A percentile compares a stretch with the other conserved stretches of the same genome.
Evolutionary conservation across 1,140 invertebrate species (phyloP).

Genomic region (Aphelenchoides avenae): DNA sequence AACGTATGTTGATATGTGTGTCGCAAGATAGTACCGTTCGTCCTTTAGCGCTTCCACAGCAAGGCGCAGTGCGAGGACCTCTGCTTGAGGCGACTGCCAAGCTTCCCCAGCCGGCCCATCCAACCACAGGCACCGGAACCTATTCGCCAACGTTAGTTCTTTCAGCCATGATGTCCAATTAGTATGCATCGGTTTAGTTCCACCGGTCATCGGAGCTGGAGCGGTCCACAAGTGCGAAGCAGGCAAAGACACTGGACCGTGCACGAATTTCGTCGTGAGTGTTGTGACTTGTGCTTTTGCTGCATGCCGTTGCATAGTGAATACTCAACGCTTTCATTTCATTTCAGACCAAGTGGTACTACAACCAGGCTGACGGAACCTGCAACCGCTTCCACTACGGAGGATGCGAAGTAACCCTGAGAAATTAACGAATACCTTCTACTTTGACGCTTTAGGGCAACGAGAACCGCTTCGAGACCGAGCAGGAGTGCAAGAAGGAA

Average conservation of each 20-base stretch:
- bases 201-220: slow-evolving; percentile 12
- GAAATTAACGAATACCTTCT: slow-evolving; percentile 63
- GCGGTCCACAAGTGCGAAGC: slow-evolving; percentile 62
- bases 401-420: slow-evolving; percentile 84
- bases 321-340: not conserved
- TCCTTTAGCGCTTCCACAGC: too few relatives aligned
- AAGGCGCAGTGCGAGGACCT: slow-evolving; percentile 73
- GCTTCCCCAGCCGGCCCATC: too few relatives aligned
- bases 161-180: too few relatives aligned
- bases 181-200: slow-evolving; percentile 22
- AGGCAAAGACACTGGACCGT: slow-evolving; percentile 73
- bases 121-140: too few relatives aligned
- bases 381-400: slow-evolving; percentile 92
- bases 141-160: too few relatives aligned
- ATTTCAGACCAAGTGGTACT: slow-evolving; percentile 69
- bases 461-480: slow-evolving; percentile 67
- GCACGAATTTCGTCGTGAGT: slow-evolving; percentile 75
- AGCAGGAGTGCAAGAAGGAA: slow-evolving; percentile 72
- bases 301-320: too few relatives aligned
- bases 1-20: too few relatives aligned
- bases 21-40: too few relatives aligned
- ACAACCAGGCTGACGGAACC: slow-evolving; percentile 71
- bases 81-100: slow-evolving; percentile 62
- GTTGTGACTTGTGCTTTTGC: too few relatives aligned
- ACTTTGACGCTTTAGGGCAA: slow-evolving; percentile 58